Evolutionary conservation across 37 sponge, comb jelly and placozoan genomes (phyloP), one percentile per base, ranked within the genome.

Genomic region (Lycopodina hypogea): DNA sequence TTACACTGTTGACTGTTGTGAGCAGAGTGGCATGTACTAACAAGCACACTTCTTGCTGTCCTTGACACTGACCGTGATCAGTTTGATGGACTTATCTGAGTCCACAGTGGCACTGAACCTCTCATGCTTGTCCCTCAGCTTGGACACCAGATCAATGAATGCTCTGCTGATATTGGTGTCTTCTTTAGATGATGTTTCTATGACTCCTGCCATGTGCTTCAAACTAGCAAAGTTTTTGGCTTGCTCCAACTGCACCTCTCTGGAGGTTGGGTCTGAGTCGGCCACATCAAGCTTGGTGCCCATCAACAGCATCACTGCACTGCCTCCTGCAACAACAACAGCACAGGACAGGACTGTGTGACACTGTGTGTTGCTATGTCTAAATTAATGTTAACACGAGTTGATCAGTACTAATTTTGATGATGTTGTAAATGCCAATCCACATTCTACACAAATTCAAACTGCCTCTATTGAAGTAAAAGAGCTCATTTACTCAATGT

Each of bases 141-240:
- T 35, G 3, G 39, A 19, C 8, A 83, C 88, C n/a, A 88, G 30
- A 2, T 56, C 57, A 3, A 42, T 30, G 51, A 88, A 88, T 17
- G 73, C 73, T 21, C 68, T 78, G 23, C 75, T 78, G 12, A 88
- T 67, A 74, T 88, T 88, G 8, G 88, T 88, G 78, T 88, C 79
- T 34, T 88, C 88, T 34, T 88, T 88, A 14, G 88, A 65, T 3
- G 88, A 88, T 3, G 88, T 88, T 58, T 88, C 88, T 7, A 88
- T 24, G 36, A 58, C 78, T 29, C 78, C 83, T 0, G 73, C 29
- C 65, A 88, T 70, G 56, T 82, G 74, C 33, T 63, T 67, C 52
- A 68, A 45, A 2, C 23, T 51, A 6, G 73, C 83, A 40, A 83
- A 56, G 18, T 38, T 51, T 21, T 74, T 72, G 15, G 78, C 88